phyloP scores from a whole-genome alignment of 30 jellyfish, hydroid and myxozoan species.

The Hydractinia echinata region DNA sequence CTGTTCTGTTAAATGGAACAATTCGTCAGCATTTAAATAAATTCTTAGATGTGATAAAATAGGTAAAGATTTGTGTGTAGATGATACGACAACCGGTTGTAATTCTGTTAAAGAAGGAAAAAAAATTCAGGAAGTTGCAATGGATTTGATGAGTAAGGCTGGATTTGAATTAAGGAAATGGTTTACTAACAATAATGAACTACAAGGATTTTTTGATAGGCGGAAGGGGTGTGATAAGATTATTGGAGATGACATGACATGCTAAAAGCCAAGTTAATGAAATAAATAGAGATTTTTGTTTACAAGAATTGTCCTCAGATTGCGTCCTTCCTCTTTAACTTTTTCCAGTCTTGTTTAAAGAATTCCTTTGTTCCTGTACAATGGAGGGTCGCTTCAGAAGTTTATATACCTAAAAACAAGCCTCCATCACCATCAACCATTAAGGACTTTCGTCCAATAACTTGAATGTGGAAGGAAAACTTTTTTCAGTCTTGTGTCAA shows the following conservation, averaged over 20 bases:
- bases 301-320: too few species aligned
- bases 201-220: neutral
- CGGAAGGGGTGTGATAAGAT: too few species aligned
- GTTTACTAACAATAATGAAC: neutral
- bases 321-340: too few species aligned
- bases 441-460: too few species aligned
- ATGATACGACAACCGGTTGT: neutral
- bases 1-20: constrained; percentile 18
- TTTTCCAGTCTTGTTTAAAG: too few species aligned
- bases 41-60: neutral
- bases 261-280: neutral
- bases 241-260: too few species aligned
- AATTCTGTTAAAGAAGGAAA: neutral
- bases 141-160: neutral
- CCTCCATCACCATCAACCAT: too few species aligned
- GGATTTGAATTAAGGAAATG: constrained; percentile 17
- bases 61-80: constrained; percentile 7
- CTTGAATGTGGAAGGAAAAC: too few species aligned
- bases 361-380: too few species aligned
- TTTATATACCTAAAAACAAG: too few species aligned
- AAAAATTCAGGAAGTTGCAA: neutral
- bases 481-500: too few species aligned
- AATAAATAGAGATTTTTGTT: neutral
- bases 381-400: too few species aligned
- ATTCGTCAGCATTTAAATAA: neutral